Base-by-base conservation (phyloP, 2,888 invertebrate genomes). In the Hyppa rectilinea region DNA sequence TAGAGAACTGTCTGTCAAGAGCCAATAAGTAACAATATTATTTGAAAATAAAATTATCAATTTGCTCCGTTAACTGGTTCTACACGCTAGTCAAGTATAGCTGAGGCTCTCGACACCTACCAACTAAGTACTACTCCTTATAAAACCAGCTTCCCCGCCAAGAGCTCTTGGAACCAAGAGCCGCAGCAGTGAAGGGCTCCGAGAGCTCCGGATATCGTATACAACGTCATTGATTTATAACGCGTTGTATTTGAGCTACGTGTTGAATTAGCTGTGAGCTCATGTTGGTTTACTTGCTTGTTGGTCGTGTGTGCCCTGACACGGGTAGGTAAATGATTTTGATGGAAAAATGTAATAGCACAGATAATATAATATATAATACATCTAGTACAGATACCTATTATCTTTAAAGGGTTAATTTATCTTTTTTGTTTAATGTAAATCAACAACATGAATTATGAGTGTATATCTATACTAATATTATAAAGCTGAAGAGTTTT, bases 91-190 rank as follows among this genome's bases (percentile, higher is more conserved):
- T 40, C 20, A 23, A 71, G 47, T 31, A 29, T 6, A 26, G 4
- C 40, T 6, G 31, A 26, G 26, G 29, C 29, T 17, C 59, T 78
- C 43, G 9, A 53, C 72, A 76, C 45, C 60, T 31, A 40, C 29
- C 53, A 26, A 23, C 43, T 29, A 59, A 60, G 79, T 38, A 64
- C 65, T 73, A 43, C 65, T 61, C 20, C 47, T 73, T 36, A 34
- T 50, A 26, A 31, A 43, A 23, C 36, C 62, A 52, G 60, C 49
- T 47, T 31, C 52, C 29, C 23, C 43, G 49, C 26, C 12, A 40
- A 79, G 60, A n/a, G 74, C 74, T 23, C 74, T 76, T 9, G 6
- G 12, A 29, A n/a, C n/a, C 23, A 38, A 60, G 66, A 45, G 29
- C n/a, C 26, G 5, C 29, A 14, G 55, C 47, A n/a, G 23, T 29